A percentile compares a stretch with the other conserved stretches of the same genome.
Conservation (phyloP, 1,140 invertebrate genomes). For the Macrobrachium rosenbergii region DNA sequence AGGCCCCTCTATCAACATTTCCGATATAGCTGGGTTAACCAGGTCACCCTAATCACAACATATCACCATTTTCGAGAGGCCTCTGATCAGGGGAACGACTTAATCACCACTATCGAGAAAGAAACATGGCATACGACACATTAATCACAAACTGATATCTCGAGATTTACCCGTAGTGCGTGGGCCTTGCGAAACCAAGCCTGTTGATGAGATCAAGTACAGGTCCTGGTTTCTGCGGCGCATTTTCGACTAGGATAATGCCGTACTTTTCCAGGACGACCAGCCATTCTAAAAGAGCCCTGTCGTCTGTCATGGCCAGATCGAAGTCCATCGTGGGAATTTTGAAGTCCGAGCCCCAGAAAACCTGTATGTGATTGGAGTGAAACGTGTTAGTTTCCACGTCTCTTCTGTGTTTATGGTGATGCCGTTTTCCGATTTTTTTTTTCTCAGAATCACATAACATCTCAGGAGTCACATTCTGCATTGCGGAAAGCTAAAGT, state of each 20-base stretch:
- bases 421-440: neutral
- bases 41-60: no score
- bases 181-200: constrained; percentile 41
- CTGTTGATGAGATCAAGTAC: constrained; percentile 44
- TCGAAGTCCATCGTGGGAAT: constrained; percentile 30
- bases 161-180: constrained; percentile 45
- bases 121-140: no score
- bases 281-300: constrained; percentile 47
- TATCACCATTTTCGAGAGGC: no score
- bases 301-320: constrained; percentile 42
- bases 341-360: constrained; percentile 32
- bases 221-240: constrained; percentile 17
- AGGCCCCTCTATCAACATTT: no score
- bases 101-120: neutral
- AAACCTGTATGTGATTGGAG: constrained; percentile 6
- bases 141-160: neutral
- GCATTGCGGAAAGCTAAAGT: no score
- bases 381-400: no score
- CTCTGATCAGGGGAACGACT: no score
- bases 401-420: neutral
- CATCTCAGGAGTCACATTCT: neutral
- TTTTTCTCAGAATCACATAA: neutral
- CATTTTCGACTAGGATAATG: constrained; percentile 35
- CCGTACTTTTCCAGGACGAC: constrained; percentile 51
- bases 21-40: no score